Evolutionary conservation across 2,888 invertebrate species (phyloP), one percentile per base, ranked within the genome.

Genomic region (Nebria salina): DNA sequence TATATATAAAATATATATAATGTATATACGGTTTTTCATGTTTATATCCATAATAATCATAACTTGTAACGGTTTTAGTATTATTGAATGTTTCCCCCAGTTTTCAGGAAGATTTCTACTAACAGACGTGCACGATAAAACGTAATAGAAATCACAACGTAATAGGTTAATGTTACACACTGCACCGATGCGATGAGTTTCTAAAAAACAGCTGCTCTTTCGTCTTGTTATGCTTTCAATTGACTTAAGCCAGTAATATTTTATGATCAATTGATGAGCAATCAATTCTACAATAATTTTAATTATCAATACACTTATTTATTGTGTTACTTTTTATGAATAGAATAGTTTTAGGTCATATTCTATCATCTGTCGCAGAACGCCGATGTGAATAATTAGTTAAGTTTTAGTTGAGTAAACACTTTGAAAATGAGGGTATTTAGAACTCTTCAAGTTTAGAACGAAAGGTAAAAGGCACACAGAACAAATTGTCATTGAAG

Each of bases 121-220:
- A 54, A 13, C 54, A 54, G 54, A 54, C 54, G 54, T 13, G 54
- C 8, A 54, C 54, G 54, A 54, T 54, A 54, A 76, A 54, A 76
- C 76, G 76, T 76, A 43, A 76, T 76, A 76, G 76, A 76, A 76
- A 76, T 76, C 70, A 70, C 68, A 54, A 76, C 76, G 76, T 76
- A 76, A 76, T 76, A 76, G 76, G 76, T 76, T 76, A 76, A 76
- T 76, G 54, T 54, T 54, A 54, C 54, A 54, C 54, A 54, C 54
- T 76, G 70, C 76, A 76, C 76, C 70, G 68, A 54, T 20, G 42
- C 54, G 76, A 42, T 54, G 70, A 68, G 68, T 76, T 76, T 76
- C 76, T 76, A 68, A 41, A 54, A 54, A 54, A 54, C 54, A 54
- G 54, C 54, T 54, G 54, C 6, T 54, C 11, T 11, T 54, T 8